These are phyloP conservation scores for Brachylomia viminalis DNA, from an alignment of 2,888 invertebrate species.

Conservation along the genomic window DNA sequence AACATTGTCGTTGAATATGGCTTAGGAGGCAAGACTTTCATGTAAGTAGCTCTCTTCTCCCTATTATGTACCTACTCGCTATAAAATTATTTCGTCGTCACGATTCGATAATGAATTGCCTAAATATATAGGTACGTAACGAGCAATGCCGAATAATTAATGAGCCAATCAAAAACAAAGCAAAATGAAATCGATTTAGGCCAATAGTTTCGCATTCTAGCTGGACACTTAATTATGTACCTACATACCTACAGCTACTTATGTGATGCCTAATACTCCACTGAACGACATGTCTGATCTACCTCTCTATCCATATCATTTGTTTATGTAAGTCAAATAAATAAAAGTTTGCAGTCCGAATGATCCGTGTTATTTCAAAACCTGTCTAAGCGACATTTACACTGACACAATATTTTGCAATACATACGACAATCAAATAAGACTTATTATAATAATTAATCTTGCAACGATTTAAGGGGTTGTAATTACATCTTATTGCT, in stretches of 20 bases:
- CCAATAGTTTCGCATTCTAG: neutral
- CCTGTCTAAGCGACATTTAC: constrained; percentile 17
- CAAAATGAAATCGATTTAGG: too few species aligned
- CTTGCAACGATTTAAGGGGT: neutral
- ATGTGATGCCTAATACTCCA: neutral
- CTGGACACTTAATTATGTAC: neutral
- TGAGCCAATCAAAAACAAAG: neutral
- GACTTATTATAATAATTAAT: constrained; percentile 2
- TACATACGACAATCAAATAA: constrained; percentile 11
- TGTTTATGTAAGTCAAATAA: neutral
- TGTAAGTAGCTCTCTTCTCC: constrained; percentile 78
- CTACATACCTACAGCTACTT: neutral
- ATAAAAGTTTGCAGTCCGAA: neutral
- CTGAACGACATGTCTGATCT: neutral
- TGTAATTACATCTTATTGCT: constrained; percentile 6
- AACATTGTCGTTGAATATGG: constrained; percentile 93
- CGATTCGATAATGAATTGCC: neutral
- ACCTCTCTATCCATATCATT: constrained; percentile 5
- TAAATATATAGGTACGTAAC: neutral
- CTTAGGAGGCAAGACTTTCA: constrained; percentile 90
- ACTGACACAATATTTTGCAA: constrained; percentile 21
- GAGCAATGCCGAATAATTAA: neutral
- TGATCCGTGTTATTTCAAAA: constrained; percentile 27
- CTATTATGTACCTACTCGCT: neutral
- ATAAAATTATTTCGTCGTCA: too few species aligned